Evolutionary conservation across 2,888 invertebrate genomes (phyloP).

Genomic region (Seira ritae): DNA sequence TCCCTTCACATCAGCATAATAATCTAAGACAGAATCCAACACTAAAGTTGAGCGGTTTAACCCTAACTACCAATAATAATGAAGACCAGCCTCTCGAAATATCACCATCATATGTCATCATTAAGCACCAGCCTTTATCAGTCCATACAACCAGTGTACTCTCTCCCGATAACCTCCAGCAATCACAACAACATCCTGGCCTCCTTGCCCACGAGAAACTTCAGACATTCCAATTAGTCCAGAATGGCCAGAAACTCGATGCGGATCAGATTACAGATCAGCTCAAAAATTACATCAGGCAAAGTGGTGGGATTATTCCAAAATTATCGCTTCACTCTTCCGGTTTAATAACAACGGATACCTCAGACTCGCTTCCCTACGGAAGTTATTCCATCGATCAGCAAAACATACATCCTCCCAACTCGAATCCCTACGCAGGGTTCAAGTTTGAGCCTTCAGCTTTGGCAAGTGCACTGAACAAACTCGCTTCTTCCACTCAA

Average conservation of each 20-base stretch:
- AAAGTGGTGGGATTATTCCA: slow-evolving; percentile 53
- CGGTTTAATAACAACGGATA: slow-evolving; percentile 48
- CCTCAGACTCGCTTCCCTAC: background rate
- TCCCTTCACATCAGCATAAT: too few species aligned
- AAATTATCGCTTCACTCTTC: slow-evolving; percentile 54
- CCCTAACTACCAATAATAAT: slow-evolving; percentile 33
- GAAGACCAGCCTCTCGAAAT: slow-evolving; percentile 53
- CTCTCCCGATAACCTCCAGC: slow-evolving; percentile 39
- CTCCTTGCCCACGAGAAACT: slow-evolving; percentile 21
- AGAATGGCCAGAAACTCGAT: slow-evolving; percentile 54
- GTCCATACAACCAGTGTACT: slow-evolving; percentile 50
- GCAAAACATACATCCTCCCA: background rate
- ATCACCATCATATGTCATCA: slow-evolving; percentile 55
- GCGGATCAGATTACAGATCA: slow-evolving; percentile 49
- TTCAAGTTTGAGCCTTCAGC: background rate
- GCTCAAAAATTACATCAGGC: slow-evolving; percentile 53
- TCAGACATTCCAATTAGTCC: slow-evolving; percentile 49
- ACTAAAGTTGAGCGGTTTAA: slow-evolving; percentile 48
- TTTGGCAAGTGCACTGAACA: background rate
- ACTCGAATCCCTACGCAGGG: background rate
- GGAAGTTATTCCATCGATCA: background rate
- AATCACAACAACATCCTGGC: slow-evolving; percentile 14
- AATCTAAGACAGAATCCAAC: slow-evolving; percentile 20
- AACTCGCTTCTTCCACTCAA: slow-evolving; percentile 12
- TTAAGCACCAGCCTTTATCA: slow-evolving; percentile 58